Evolutionary conservation across 2,113 vertebrate species (phyloP).

Genomic region (Aegithalos caudatus): DNA sequence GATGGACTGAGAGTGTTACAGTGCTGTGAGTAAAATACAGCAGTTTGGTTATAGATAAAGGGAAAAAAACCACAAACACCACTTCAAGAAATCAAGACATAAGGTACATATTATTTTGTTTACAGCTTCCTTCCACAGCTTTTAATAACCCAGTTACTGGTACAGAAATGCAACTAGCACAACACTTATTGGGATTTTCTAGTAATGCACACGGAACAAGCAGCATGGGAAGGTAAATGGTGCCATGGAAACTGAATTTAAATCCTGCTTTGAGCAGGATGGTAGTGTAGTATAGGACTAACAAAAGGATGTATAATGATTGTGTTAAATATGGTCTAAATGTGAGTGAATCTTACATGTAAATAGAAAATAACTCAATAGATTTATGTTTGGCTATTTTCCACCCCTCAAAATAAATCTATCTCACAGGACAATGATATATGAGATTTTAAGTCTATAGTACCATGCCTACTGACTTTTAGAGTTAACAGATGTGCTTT

Average conservation of each 20-base stretch:
- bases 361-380: neutral
- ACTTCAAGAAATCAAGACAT: neutral
- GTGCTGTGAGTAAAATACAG: neutral
- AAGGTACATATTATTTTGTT: neutral
- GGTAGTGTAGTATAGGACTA: neutral
- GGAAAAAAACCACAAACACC: neutral
- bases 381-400: neutral
- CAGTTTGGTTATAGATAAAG: neutral
- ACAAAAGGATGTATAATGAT: neutral
- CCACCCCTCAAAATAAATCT: neutral
- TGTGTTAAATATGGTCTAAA: neutral
- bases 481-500: neutral
- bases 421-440: neutral
- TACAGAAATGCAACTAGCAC: neutral
- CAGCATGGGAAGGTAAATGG: neutral
- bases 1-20: neutral
- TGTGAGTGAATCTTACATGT: neutral
- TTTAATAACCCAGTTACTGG: neutral
- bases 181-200: neutral
- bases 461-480: neutral
- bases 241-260: slow-evolving; percentile 31
- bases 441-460: neutral
- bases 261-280: neutral
- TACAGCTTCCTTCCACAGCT: neutral
- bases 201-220: neutral